A percentile compares a stretch with the other conserved stretches of the same genome.
Conservation (phyloP, 2,797 vertebrate genomes). For the Epinephelus malabaricus region DNA sequence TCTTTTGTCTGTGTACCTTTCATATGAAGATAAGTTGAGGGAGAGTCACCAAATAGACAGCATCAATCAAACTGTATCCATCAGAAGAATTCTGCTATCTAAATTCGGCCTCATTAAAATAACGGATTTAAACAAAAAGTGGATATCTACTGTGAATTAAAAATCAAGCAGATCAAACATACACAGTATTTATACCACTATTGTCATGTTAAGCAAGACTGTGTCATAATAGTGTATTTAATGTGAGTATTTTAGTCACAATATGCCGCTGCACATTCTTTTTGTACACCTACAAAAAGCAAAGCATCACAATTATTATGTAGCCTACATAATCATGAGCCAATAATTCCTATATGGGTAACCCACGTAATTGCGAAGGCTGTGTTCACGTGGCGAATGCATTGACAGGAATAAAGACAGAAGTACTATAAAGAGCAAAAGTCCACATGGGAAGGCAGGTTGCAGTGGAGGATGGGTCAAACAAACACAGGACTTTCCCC, state of each 20-base stretch:
- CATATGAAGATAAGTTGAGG: constrained; percentile 4
- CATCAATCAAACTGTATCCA: not conserved
- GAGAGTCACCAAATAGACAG: not conserved
- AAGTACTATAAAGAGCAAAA: no score
- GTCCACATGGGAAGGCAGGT: no score
- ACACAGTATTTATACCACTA: not conserved
- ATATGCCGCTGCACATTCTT: no score
- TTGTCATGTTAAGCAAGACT: not conserved
- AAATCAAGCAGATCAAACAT: not conserved
- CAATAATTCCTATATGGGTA: no score
- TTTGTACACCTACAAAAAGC: no score
- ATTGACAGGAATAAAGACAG: no score
- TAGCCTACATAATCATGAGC: no score
- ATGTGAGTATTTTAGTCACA: not conserved
- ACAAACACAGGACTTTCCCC: no score
- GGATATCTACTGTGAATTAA: not conserved
- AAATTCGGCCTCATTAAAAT: not conserved
- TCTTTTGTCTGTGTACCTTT: constrained; percentile 14
- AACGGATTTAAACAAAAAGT: not conserved
- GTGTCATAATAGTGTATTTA: not conserved
- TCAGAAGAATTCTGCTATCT: not conserved
- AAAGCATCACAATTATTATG: no score
- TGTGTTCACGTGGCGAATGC: no score
- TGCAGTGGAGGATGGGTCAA: no score
- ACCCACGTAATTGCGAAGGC: no score